phyloP scores from a whole-genome alignment of 2,797 vertebrate species.

The Lacerta agilis region DNA sequence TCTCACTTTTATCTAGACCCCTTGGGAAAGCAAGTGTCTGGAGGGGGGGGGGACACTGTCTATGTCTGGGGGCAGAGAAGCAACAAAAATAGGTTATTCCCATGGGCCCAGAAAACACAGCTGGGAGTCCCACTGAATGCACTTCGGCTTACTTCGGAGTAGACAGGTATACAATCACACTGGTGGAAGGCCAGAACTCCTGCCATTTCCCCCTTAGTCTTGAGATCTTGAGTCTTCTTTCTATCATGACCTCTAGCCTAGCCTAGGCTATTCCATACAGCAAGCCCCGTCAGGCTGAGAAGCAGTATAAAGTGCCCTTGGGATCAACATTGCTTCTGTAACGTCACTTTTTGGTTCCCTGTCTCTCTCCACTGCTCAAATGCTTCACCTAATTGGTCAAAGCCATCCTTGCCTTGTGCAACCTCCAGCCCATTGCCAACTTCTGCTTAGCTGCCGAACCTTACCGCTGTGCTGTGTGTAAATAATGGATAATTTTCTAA shows the following conservation, averaged over 20 bases:
- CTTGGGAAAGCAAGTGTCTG: no score
- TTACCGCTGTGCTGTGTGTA: slow-evolving; percentile 9
- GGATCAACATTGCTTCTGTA: not conserved
- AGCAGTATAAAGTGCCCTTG: not conserved
- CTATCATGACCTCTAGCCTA: not conserved
- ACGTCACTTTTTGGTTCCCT: not conserved
- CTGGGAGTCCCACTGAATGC: no score
- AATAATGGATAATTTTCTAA: not conserved
- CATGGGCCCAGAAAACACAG: no score
- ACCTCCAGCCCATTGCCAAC: no score
- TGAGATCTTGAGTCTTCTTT: not conserved
- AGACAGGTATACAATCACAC: no score
- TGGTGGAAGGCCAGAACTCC: not conserved
- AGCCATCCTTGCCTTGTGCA: not conserved
- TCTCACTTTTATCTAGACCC: no score
- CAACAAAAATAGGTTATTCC: no score
- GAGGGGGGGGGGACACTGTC: no score
- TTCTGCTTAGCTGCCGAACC: not conserved
- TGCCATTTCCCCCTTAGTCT: not conserved
- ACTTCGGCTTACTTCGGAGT: no score
- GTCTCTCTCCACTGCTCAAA: not conserved
- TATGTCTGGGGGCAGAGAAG: no score
- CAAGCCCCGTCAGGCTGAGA: no score
- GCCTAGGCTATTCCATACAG: no score
- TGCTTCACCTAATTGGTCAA: not conserved